Evolutionary conservation across 2,797 vertebrate genomes (phyloP).

Genomic region (Anabas testudineus): DNA sequence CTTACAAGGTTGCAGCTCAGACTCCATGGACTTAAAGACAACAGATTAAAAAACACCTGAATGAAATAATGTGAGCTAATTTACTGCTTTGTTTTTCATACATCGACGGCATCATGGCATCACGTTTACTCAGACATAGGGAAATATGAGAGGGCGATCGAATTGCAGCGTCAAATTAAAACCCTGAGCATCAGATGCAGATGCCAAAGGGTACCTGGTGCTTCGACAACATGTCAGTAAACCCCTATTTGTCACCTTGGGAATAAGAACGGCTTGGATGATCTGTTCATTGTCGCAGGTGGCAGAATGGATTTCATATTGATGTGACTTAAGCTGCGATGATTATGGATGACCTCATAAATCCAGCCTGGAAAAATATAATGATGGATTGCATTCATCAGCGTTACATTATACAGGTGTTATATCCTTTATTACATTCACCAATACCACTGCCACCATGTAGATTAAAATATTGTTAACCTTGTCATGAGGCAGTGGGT

Average conservation of each 20-base stretch:
- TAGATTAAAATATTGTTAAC: conserved; percentile 78
- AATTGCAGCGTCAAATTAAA: neutral
- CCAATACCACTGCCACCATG: conserved; percentile 3
- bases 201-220: neutral
- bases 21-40: too few relatives aligned
- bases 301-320: conserved; percentile 18
- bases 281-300: neutral
- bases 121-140: too few relatives aligned
- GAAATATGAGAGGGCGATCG: neutral
- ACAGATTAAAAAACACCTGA: too few relatives aligned
- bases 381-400: conserved; percentile 65
- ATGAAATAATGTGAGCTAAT: too few relatives aligned
- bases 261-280: neutral
- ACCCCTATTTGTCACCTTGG: neutral
- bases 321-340: conserved; percentile 39
- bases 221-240: neutral
- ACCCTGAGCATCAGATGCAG: neutral
- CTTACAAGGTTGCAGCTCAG: too few relatives aligned
- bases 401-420: neutral
- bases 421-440: conserved; percentile 30
- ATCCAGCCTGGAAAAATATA: conserved; percentile 37
- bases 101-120: too few relatives aligned
- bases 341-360: conserved; percentile 62
- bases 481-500: conserved; percentile 58
- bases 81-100: too few relatives aligned